Evolutionary conservation across 2,888 invertebrate genomes (phyloP).

Genomic region (Meiosimyza decipiens): DNA sequence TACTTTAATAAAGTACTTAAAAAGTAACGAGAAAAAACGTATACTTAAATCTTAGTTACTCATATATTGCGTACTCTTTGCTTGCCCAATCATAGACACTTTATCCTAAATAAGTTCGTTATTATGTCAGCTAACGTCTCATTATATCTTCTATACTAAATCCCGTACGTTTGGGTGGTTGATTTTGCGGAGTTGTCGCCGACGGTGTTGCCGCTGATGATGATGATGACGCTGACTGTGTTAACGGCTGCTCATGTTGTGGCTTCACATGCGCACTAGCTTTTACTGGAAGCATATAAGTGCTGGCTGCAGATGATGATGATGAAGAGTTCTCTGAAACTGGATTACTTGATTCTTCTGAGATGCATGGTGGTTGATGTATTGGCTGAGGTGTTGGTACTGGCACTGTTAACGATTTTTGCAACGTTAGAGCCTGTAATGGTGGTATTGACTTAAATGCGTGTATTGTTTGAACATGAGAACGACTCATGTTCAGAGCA

Average conservation of each 20-base stretch:
- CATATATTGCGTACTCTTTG: no score
- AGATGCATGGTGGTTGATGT: conserved; percentile 32
- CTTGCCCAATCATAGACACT: no score
- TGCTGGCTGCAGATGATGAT: conserved; percentile 56
- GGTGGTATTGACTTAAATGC: conserved; percentile 37
- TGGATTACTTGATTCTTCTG: conserved; percentile 22
- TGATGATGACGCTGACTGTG: conserved; percentile 37
- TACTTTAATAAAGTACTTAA: no score
- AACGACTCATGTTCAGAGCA: conserved; percentile 62
- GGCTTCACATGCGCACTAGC: conserved; percentile 36
- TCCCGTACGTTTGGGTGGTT: conserved; percentile 77
- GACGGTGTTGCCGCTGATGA: conserved; percentile 42
- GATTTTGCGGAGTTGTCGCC: conserved; percentile 59
- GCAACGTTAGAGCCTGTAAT: conserved; percentile 39
- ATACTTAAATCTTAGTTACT: no score
- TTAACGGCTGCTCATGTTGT: conserved; percentile 57
- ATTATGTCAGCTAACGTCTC: conserved; percentile 74
- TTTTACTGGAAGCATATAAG: conserved; percentile 14
- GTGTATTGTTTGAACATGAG: conserved; percentile 50
- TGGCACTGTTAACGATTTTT: conserved; percentile 61
- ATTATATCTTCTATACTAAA: conserved; percentile 93
- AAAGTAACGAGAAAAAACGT: no score
- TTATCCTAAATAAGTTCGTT: no score
- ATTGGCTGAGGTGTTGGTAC: conserved; percentile 37
- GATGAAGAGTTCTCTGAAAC: conserved; percentile 28